Conservation (phyloP, 2,797 vertebrate species). For the Epinephelus coioides region DNA sequence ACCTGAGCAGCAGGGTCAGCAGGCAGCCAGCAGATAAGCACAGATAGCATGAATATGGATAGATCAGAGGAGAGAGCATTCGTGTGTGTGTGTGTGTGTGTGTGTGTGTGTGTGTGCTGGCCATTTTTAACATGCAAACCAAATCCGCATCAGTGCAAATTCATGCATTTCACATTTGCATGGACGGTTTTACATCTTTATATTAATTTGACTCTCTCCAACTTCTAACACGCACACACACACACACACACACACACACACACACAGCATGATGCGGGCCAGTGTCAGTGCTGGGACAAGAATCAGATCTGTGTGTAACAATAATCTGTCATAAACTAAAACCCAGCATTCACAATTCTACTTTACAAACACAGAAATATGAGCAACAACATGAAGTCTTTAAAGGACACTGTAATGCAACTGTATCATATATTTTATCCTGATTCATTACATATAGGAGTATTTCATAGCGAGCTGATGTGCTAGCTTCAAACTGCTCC, state of each 20-base stretch:
- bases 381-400: too few relatives aligned
- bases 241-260: too few relatives aligned
- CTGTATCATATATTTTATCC: neutral
- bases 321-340: too few relatives aligned
- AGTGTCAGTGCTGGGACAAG: neutral
- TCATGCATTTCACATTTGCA: slow-evolving; percentile 7
- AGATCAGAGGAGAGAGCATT: slow-evolving; percentile 28
- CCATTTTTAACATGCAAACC: slow-evolving; percentile 56
- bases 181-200: neutral
- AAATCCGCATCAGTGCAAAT: slow-evolving; percentile 6
- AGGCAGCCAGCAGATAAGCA: slow-evolving; percentile 40
- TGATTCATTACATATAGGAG: too few relatives aligned
- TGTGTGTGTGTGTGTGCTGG: neutral
- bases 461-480: too few relatives aligned
- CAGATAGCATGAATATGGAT: slow-evolving; percentile 48
- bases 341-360: too few relatives aligned
- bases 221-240: too few relatives aligned
- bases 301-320: neutral
- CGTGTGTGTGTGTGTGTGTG: slow-evolving; percentile 5
- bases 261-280: too few relatives aligned
- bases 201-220: neutral
- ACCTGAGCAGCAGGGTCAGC: slow-evolving; percentile 48
- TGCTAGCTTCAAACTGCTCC: too few relatives aligned
- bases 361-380: too few relatives aligned
- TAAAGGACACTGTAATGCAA: neutral